Base-by-base conservation (phyloP, 2,113 vertebrate species). In the Leptodactylus fuscus region DNA sequence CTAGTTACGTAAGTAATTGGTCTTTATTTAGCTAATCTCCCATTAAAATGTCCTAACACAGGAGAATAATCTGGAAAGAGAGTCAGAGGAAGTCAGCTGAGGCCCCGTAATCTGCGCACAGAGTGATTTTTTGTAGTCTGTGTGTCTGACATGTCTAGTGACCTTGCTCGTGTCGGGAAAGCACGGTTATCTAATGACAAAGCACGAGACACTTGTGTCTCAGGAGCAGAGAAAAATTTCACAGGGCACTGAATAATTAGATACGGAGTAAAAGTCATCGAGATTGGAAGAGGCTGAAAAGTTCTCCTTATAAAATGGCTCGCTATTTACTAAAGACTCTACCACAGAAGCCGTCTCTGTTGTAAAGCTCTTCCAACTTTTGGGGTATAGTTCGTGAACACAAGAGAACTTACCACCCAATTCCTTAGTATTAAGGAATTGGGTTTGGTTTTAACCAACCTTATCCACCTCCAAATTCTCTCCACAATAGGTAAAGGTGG, bases 131-230 rank as follows among this genome's bases (percentile, higher is more conserved):
- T 49, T 70, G 60, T 58, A 79, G 83, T 70, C 75, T 70, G 62
- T 65, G 74, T 55, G 34, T 58, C 48, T 71, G 65, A 70, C 83
- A 79, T 58, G 76, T 85, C 83, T 80, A 80, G 62, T 85, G 83
- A 85, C 83, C 83, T 85, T 71, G 83, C 60, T 32, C n/a, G 83
- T 67, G 67, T 53, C 58, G 46, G 46, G 24, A 65, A 83, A 80
- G 38, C 48, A 32, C 34, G 46, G 58, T 85, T 85, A 85, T 85
- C 83, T 85, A 58, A 71, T 36, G 41, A 58, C 83, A 70, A 80
- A 85, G 74, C 74, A 79, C 58, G 73, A 80, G 75, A 49, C 83
- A 58, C 65, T 85, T 53, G 41, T 49, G 60, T 49, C 51, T 22
- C 34, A 15, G 62, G 22, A 22, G 62, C 32, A 70, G 16, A 67